Base-by-base conservation (phyloP, 2,797 vertebrate genomes). In the Erithacus rubecula region DNA sequence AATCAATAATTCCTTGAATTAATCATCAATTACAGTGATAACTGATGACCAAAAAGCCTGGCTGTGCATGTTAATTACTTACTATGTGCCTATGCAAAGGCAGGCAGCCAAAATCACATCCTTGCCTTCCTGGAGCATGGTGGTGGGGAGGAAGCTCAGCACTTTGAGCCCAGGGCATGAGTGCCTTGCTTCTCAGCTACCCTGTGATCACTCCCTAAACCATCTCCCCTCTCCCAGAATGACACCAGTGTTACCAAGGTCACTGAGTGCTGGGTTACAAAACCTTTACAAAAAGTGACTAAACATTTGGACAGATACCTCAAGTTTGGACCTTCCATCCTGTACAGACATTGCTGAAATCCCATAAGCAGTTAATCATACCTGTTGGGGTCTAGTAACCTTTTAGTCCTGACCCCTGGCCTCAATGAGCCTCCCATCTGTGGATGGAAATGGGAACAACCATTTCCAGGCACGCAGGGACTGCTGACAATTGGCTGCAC, bases 1-100 rank as follows among this genome's bases (percentile, higher is more conserved):
- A 93, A 89, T 75, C 80, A 89, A 76, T 77, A 91, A 76, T 26
- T 70, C 32, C 60, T 81, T 89, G 69, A 85, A 91, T 89, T 91
- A 96, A 82, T 90, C 56, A 96, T 82, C 69, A 91, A 70, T 74
- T 92, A 72, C 37, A 72, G 72, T 63, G 89, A 78, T 46, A 95
- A 82, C 44, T 56, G 83, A 88, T 83, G 83, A 79, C 77, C 69
- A 84, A 77, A 88, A 74, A 41, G 63, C 70, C 79, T 60, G 75
- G 51, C 39, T 10, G 3, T 37, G 43, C 67, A 67, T 46, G 12
- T 59, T 68, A 46, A 87, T 92, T 86, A 49, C 79, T 90, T 88
- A 84, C 89, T 63, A 56, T 12, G 56, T 60, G 68, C 37, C 68
- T 63, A 21, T 77, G 83, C 17, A 63, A 87, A 74, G 72, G 82